Base-by-base conservation (phyloP, 2,888 invertebrate genomes). In the Temnothorax ravouxi region DNA sequence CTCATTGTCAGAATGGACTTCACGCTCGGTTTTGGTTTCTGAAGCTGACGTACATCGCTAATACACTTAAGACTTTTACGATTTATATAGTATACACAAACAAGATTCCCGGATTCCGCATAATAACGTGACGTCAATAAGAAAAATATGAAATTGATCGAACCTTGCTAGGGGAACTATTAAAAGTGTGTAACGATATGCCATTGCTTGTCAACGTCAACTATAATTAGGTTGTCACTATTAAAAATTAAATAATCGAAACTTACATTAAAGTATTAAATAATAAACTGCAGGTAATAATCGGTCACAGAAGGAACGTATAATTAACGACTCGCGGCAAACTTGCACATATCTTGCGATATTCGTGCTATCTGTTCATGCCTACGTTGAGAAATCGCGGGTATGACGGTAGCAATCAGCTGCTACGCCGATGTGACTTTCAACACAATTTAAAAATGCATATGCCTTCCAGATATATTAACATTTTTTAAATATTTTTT, bases 271-370 rank as follows among this genome's bases (percentile, higher is more conserved):
- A 72, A 54, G 5, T 18, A 72, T 72, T 41, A 75, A 64, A 21
- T 75, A 75, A 34, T 74, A 29, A 59, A 74, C n/a, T n/a, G n/a
- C 15, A 29, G 61, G 8, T 74, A 44, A 64, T 64, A 64, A 76
- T 64, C 34, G 34, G 4, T 25, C 13, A 15, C 5, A 6, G 1
- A 76, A 50, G 47, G 50, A 76, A 76, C 18, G n/a, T 64, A 9
- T 64, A 34, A 34, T 76, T 76, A 76, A 62, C 29, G 4, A 2
- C 3, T 29, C 56, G 25, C 5, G 41, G 15, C 3, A n/a, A 74
- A 59, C 13, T 44, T 74, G n/a, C 41, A 18, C 11, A n/a, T 34
- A 75, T 64, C 47, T 38, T 34, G 21, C 21, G 2, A 50, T 50
- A 50, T 74, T 1, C 41, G 3, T 38, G 15, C n/a, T 64, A 18